Conservation (phyloP, 1,140 invertebrate genomes). For the Aphis gossypii region DNA sequence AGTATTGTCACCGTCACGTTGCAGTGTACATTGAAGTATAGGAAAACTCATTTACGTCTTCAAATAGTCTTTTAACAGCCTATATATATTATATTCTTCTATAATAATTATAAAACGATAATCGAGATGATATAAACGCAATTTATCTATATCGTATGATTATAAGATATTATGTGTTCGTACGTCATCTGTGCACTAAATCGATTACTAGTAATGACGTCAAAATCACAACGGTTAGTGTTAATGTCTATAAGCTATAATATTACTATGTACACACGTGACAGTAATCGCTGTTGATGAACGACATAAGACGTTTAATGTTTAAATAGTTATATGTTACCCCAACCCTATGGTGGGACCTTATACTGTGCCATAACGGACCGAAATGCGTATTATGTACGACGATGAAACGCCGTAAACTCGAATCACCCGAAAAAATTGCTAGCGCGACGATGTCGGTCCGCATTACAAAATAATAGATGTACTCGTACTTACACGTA, state of each 20-base stretch:
- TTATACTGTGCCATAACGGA: too few species aligned
- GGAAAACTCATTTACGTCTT: neutral
- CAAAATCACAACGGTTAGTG: neutral
- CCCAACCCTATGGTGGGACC: neutral
- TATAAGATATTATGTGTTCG: neutral
- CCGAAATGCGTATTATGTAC: neutral
- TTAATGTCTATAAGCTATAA: neutral
- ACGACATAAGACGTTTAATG: neutral
- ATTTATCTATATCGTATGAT: neutral
- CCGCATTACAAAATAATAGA: neutral
- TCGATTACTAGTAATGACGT: neutral
- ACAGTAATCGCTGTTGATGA: neutral
- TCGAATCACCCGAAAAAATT: neutral
- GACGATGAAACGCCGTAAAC: neutral
- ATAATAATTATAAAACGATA: neutral
- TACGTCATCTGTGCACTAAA: neutral
- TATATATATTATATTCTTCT: neutral
- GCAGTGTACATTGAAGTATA: neutral
- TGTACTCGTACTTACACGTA: neutral
- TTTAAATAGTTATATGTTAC: neutral
- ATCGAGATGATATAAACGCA: neutral
- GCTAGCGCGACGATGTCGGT: neutral
- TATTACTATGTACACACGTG: neutral
- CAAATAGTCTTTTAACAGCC: neutral
- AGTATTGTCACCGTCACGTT: neutral